These are phyloP conservation scores for Fulmarus glacialis DNA, from an alignment of 2,113 vertebrate genomes.

Conservation along the genomic window DNA sequence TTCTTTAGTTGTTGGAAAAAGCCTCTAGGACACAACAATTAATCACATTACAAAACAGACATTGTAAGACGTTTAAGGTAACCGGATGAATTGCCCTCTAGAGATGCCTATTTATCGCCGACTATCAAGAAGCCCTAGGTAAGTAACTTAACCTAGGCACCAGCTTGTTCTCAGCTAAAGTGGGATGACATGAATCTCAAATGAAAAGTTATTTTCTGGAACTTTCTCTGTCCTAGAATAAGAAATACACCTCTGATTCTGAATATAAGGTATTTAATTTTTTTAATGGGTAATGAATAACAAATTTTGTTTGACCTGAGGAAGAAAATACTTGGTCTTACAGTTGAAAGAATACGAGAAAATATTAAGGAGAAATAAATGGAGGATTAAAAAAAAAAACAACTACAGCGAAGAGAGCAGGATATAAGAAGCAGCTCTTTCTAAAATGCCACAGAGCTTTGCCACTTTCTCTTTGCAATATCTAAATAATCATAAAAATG, in stretches of 20 bases:
- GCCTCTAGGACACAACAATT: neutral
- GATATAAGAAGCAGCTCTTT: neutral
- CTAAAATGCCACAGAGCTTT: neutral
- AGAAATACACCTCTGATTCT: neutral
- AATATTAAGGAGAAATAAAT: neutral
- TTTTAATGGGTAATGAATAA: neutral
- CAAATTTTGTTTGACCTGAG: neutral
- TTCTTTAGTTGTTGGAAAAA: neutral
- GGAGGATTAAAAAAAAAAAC: fast-evolving
- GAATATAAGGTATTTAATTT: neutral
- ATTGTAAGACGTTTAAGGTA: neutral
- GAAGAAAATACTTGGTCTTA: neutral
- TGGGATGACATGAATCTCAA: neutral
- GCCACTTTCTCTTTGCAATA: neutral
- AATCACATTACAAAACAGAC: neutral
- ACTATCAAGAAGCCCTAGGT: neutral
- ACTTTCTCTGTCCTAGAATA: neutral
- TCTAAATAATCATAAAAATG: neutral
- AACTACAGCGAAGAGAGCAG: neutral
- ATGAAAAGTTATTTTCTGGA: neutral
- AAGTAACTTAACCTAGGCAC: neutral
- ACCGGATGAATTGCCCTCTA: neutral
- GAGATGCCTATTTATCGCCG: neutral
- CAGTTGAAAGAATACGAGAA: neutral
- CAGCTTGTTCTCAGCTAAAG: neutral